Conservation (phyloP, 2,797 vertebrate genomes). For the Ambastaia sidthimunki region DNA sequence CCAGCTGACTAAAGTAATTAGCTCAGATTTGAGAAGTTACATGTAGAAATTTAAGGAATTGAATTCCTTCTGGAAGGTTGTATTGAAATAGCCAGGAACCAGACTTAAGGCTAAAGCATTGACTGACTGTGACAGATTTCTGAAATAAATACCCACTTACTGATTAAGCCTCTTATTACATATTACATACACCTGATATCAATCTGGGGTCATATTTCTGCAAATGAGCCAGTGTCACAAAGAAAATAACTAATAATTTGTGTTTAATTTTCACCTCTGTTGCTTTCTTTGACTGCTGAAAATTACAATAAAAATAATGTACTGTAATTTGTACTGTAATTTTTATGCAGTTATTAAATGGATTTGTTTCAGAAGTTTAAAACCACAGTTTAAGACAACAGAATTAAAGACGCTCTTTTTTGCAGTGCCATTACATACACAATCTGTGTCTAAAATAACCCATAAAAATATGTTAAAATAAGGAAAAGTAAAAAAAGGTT, state of each 20-base stretch:
- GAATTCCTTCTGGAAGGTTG: background rate
- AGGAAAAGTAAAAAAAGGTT: no score
- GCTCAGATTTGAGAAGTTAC: background rate
- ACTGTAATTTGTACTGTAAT: background rate
- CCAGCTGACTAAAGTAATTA: background rate
- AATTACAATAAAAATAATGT: background rate
- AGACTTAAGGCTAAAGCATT: background rate
- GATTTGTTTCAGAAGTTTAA: no score
- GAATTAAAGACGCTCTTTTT: no score
- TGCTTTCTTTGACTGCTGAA: background rate
- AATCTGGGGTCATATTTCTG: background rate
- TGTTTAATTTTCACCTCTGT: constrained; percentile 1
- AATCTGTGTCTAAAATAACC: background rate
- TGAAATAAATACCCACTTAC: constrained; percentile 9
- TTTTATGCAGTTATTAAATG: no score
- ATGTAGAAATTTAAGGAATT: background rate
- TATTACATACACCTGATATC: background rate
- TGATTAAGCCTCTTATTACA: constrained; percentile 19
- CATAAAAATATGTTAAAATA: background rate
- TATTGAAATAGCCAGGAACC: background rate
- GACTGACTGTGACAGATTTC: background rate
- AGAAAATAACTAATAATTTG: background rate
- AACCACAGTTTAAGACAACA: no score
- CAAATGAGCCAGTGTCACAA: background rate
- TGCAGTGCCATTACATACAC: no score